Percentiles rank a stretch among this genome's conserved stretches.
Evolutionary conservation across 2,113 vertebrate species (phyloP).

Genomic region (Platycercus adscitus): DNA sequence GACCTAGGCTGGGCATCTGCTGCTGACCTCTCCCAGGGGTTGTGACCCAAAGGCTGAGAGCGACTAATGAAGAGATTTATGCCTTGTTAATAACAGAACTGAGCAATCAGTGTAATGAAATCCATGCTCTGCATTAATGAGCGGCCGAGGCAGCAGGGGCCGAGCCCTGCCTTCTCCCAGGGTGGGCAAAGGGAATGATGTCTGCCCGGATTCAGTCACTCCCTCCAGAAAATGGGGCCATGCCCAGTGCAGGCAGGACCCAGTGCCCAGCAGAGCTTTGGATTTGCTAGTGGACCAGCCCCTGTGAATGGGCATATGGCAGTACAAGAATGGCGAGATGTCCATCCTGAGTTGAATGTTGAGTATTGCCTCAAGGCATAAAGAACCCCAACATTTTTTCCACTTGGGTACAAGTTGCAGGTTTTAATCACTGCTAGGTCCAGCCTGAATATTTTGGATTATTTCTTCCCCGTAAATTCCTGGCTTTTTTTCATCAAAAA

Average conservation of each 20-base stretch:
- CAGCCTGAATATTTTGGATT: neutral
- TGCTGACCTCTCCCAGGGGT: neutral
- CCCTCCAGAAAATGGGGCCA: neutral
- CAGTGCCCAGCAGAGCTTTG: neutral
- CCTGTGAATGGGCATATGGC: fast-evolving
- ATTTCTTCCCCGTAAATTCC: neutral
- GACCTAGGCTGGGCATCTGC: neutral
- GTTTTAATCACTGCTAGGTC: neutral
- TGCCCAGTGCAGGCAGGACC: neutral
- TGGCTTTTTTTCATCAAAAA: neutral
- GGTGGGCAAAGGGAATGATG: neutral
- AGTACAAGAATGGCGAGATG: no score
- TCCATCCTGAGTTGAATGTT: neutral
- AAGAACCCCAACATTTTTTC: neutral
- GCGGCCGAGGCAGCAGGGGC: neutral
- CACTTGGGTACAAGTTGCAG: neutral
- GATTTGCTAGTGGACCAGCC: neutral
- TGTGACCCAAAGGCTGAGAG: neutral
- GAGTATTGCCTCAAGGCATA: neutral
- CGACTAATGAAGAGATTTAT: conserved; percentile 1
- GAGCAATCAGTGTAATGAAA: conserved; percentile 59
- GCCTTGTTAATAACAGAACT: conserved; percentile 50
- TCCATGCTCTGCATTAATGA: conserved; percentile 40
- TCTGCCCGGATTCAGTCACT: neutral
- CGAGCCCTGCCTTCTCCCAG: neutral